phyloP scores from a whole-genome alignment of 2,113 vertebrate genomes.

The Sylvia atricapilla region DNA sequence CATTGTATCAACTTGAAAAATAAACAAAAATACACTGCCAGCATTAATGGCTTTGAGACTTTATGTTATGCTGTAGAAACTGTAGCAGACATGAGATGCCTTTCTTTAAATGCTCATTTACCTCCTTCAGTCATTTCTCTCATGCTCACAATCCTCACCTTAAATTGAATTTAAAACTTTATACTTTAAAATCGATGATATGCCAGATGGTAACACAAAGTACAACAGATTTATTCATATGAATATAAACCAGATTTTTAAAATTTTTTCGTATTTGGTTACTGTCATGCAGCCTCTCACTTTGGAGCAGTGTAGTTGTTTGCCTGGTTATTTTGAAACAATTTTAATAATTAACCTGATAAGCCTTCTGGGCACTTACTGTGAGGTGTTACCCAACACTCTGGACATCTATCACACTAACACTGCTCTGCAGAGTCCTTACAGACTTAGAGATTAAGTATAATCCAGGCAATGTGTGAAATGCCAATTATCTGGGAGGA shows the following conservation, averaged over 20 bases:
- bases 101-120: neutral
- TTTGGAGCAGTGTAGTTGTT: neutral
- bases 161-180: neutral
- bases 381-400: neutral
- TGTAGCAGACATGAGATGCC: fast-evolving
- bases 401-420: neutral
- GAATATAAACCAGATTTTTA: neutral
- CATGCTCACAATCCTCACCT: neutral
- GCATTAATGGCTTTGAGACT: neutral
- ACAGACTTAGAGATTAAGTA: neutral
- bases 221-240: neutral
- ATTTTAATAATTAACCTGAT: neutral
- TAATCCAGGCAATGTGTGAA: neutral
- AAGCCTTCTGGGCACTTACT: neutral
- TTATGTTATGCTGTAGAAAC: neutral
- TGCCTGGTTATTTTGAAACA: neutral
- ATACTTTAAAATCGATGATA: neutral
- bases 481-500: neutral
- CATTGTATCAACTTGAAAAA: neutral
- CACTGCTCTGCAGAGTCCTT: neutral
- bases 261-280: neutral
- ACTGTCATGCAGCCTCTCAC: neutral
- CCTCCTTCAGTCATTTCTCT: neutral
- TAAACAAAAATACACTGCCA: neutral
- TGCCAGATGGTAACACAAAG: neutral